Conservation (phyloP, 2,888 invertebrate species). For the Auanema sp. region DNA sequence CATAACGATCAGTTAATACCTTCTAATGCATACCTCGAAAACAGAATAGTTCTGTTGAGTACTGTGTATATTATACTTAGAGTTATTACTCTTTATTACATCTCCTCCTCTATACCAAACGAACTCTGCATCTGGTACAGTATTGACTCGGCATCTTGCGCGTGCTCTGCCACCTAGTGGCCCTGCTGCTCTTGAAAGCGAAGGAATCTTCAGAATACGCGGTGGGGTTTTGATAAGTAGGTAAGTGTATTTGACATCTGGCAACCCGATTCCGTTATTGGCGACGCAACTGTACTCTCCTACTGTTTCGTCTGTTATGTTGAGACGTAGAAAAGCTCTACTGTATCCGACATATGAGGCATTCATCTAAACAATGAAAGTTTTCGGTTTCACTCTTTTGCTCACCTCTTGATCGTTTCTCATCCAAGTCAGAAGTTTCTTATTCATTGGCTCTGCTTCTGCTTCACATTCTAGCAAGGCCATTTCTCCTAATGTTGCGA, state of each 20-base stretch:
- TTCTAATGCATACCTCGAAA: constrained; percentile 54
- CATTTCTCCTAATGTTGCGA: constrained; percentile 54
- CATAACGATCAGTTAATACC: neutral
- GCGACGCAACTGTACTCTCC: constrained; percentile 59
- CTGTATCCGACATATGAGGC: constrained; percentile 24
- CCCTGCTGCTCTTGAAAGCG: constrained; percentile 49
- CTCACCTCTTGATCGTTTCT: constrained; percentile 34
- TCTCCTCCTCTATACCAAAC: constrained; percentile 51
- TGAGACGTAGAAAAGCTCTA: constrained; percentile 48
- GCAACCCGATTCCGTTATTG: constrained; percentile 57
- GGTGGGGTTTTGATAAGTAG: constrained; percentile 57
- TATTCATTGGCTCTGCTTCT: constrained; percentile 51
- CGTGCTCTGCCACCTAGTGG: constrained; percentile 39
- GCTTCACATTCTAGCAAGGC: constrained; percentile 61
- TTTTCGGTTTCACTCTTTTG: neutral
- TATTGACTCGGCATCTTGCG: constrained; percentile 50
- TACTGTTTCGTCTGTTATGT: constrained; percentile 48
- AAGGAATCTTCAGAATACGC: constrained; percentile 36
- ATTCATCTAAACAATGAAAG: constrained; percentile 6
- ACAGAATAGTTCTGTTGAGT: constrained; percentile 54
- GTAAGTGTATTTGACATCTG: constrained; percentile 41
- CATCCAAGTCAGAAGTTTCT: constrained; percentile 59
- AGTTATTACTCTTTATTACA: constrained; percentile 52
- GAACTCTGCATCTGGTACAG: constrained; percentile 58
- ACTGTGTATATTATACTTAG: constrained; percentile 54